A percentile compares a stretch with the other conserved stretches of the same genome.
Conservation (phyloP, 2,888 invertebrate genomes). For the Acleris holmiana region DNA sequence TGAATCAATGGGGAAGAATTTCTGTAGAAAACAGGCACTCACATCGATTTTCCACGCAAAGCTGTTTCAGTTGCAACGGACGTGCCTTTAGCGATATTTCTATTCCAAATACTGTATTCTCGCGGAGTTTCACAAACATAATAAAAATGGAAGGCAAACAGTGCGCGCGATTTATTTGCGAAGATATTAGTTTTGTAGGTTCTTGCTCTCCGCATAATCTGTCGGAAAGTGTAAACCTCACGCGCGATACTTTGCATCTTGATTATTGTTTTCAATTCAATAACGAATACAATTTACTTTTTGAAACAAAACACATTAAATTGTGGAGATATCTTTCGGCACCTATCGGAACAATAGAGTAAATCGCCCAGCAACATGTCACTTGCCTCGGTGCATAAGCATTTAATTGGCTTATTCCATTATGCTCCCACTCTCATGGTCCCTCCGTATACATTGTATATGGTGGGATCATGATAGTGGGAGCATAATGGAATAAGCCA, state of each 20-base stretch:
- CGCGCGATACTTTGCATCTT: conserved; percentile 77
- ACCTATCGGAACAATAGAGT: too few species aligned
- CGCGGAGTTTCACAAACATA: conserved; percentile 63
- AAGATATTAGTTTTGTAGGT: conserved; percentile 67
- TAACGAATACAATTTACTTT: conserved; percentile 2
- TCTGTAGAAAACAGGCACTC: conserved; percentile 62
- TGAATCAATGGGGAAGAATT: conserved; percentile 66
- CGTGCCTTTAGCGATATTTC: conserved; percentile 61
- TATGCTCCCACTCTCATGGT: too few species aligned
- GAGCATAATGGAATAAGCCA: too few species aligned
- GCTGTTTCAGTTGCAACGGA: conserved; percentile 47
- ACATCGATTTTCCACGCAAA: conserved; percentile 47
- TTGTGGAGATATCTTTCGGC: too few species aligned
- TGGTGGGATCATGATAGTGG: too few species aligned
- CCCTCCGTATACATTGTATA: too few species aligned
- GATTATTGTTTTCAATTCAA: conserved; percentile 54
- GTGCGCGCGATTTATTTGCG: conserved; percentile 69
- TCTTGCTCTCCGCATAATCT: conserved; percentile 79
- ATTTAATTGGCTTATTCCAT: too few species aligned
- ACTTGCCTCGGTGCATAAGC: too few species aligned
- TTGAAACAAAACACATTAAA: too few species aligned
- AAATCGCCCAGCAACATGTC: too few species aligned
- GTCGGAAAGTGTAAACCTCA: conserved; percentile 64
- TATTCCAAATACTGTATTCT: conserved; percentile 61
- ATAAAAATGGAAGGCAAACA: conserved; percentile 81